These are phyloP conservation scores for Rhinogobio ventralis DNA, from an alignment of 2,797 vertebrate genomes.

Conservation along the genomic window DNA sequence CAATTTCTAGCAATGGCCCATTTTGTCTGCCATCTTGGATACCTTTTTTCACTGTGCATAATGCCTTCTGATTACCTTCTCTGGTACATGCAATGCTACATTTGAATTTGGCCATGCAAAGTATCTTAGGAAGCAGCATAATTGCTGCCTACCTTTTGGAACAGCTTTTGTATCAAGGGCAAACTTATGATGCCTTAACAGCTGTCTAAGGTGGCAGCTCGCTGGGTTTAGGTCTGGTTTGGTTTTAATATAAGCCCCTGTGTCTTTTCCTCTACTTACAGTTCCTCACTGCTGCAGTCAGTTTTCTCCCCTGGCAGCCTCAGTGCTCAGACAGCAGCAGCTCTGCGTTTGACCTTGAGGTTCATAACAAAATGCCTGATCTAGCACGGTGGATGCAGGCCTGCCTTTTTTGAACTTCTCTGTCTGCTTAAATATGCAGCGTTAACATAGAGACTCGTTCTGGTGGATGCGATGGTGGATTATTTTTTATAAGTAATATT, in stretches of 20 bases:
- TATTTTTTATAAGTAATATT: slow-evolving; percentile 68
- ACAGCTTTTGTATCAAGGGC: slow-evolving; percentile 23
- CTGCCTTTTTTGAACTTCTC: slow-evolving; percentile 59
- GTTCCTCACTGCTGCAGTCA: slow-evolving; percentile 37
- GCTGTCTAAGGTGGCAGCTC: slow-evolving; percentile 30
- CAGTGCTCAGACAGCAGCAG: slow-evolving; percentile 38
- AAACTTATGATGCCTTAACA: neutral
- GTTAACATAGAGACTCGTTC: slow-evolving; percentile 47
- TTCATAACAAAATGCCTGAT: slow-evolving; percentile 65
- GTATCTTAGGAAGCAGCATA: neutral
- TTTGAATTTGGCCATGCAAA: neutral
- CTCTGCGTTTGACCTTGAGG: slow-evolving; percentile 57
- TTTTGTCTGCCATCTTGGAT: neutral
- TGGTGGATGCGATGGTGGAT: neutral
- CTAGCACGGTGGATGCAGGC: slow-evolving; percentile 56
- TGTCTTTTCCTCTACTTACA: slow-evolving; percentile 38
- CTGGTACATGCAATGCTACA: neutral
- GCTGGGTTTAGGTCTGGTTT: neutral
- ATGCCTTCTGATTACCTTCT: neutral
- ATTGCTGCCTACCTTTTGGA: neutral
- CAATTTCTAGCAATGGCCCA: neutral
- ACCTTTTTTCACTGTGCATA: neutral
- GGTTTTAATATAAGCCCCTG: slow-evolving; percentile 26
- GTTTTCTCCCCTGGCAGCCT: slow-evolving; percentile 54
- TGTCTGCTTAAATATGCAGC: slow-evolving; percentile 57